Evolutionary conservation across 2,797 vertebrate genomes (phyloP).

Genomic region (Cyclopterus lumpus): DNA sequence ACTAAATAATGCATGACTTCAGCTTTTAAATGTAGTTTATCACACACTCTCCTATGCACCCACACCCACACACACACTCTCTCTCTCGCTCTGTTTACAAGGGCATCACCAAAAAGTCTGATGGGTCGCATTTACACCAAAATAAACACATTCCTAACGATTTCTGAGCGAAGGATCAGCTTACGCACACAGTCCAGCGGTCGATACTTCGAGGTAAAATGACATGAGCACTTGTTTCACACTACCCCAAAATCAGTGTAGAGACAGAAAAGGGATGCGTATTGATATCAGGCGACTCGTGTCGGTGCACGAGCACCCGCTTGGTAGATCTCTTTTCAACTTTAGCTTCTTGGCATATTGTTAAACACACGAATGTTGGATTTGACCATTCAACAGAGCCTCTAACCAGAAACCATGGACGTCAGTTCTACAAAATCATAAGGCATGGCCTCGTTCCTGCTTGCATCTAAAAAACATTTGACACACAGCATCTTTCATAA

Average conservation of each 20-base stretch:
- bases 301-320: neutral
- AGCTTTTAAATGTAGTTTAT: conserved; percentile 37
- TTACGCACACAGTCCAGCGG: conserved; percentile 71
- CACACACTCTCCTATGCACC: conserved; percentile 23
- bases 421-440: neutral
- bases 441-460: neutral
- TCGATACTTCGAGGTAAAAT: conserved; percentile 82
- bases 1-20: conserved; percentile 32
- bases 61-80: neutral
- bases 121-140: conserved; percentile 73
- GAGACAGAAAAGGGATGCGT: conserved; percentile 41
- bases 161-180: conserved; percentile 73
- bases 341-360: neutral
- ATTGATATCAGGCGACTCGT: conserved; percentile 35
- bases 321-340: conserved; percentile 2
- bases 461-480: neutral
- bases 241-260: conserved; percentile 58
- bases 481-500: conserved; percentile 9
- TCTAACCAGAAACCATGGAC: neutral
- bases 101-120: conserved; percentile 53
- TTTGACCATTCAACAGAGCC: neutral
- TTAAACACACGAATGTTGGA: conserved; percentile 2
- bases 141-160: conserved; percentile 81
- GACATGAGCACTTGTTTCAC: conserved; percentile 73
- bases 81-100: conserved; percentile 44